A percentile compares a stretch with the other conserved stretches of the same genome.
These are phyloP conservation scores for Drosophila pallidifrons DNA, from an alignment of 1,140 invertebrate genomes.

Conservation along the genomic window DNA sequence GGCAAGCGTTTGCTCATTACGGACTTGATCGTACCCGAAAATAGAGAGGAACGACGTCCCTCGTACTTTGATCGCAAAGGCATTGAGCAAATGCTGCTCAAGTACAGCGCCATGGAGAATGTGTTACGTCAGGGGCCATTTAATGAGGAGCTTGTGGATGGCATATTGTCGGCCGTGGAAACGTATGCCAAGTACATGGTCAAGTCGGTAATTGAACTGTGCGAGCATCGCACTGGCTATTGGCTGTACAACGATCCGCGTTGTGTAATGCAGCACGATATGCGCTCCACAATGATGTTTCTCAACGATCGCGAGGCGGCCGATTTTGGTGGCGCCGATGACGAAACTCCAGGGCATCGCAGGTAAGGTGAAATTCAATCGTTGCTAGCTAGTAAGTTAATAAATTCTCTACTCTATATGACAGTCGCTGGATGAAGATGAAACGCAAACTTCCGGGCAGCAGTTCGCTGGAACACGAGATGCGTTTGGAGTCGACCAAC, in stretches of 20 bases:
- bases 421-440: conserved; percentile 38
- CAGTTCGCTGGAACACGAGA: background rate
- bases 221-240: conserved; percentile 51
- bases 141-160: conserved; percentile 29
- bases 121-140: background rate
- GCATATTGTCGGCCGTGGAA: conserved; percentile 48
- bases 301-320: conserved; percentile 48
- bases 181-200: conserved; percentile 52
- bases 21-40: conserved; percentile 38
- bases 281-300: conserved; percentile 52
- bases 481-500: conserved; percentile 44
- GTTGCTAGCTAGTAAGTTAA: background rate
- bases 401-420: background rate
- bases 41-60: conserved; percentile 8
- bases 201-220: conserved; percentile 18
- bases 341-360: conserved; percentile 30
- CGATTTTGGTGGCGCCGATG: conserved; percentile 50
- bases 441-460: background rate
- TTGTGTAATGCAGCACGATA: conserved; percentile 24
- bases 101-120: background rate
- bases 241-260: conserved; percentile 31
- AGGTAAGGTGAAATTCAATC: conserved; percentile 9
- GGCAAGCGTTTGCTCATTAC: conserved; percentile 46
- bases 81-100: conserved; percentile 33
- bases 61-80: conserved; percentile 44